These are phyloP conservation scores for Sparus aurata DNA, from an alignment of 2,797 vertebrate genomes.

Conservation along the genomic window DNA sequence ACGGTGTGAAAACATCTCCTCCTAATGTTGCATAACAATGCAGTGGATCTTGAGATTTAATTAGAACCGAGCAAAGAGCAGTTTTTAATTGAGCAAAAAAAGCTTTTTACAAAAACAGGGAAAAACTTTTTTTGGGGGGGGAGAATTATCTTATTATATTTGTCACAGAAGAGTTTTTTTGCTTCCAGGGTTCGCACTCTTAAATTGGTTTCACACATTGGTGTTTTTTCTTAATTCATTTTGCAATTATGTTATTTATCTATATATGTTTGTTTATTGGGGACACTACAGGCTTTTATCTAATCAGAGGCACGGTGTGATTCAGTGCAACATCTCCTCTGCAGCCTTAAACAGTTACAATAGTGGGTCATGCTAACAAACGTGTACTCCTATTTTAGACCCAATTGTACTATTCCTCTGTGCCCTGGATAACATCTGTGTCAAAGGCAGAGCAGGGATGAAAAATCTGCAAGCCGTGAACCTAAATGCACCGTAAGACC, in stretches of 20 bases:
- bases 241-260: background rate
- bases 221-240: background rate
- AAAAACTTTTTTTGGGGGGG: background rate
- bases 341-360: slow-evolving; percentile 4
- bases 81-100: no score
- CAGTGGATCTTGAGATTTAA: background rate
- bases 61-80: background rate
- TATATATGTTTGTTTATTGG: background rate
- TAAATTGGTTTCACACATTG: no score
- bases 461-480: slow-evolving; percentile 14
- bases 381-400: slow-evolving; percentile 24
- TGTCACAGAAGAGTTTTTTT: no score
- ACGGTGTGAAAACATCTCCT: background rate
- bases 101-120: background rate
- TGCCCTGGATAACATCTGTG: slow-evolving; percentile 27
- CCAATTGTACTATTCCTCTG: background rate
- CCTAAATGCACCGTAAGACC: background rate
- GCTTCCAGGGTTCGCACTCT: no score
- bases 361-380: slow-evolving; percentile 18
- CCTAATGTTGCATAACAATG: background rate
- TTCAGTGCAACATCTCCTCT: background rate
- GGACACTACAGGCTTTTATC: background rate
- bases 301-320: background rate
- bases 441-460: slow-evolving; percentile 5
- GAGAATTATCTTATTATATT: no score